Percentiles rank a stretch among this genome's conserved stretches.
phyloP scores from a whole-genome alignment of 2,888 invertebrate species.

The Apamea crenata region DNA sequence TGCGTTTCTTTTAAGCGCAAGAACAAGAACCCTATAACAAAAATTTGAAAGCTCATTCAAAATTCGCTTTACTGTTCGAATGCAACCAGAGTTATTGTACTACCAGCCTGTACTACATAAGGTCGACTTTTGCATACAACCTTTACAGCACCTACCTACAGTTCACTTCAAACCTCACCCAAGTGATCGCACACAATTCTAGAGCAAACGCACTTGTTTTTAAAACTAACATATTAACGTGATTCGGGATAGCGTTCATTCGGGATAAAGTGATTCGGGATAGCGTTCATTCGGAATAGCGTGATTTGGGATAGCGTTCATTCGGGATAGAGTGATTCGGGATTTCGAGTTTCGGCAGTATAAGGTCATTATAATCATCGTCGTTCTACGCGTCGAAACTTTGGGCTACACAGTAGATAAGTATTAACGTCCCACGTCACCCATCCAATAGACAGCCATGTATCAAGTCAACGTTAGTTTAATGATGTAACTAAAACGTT shows the following conservation, averaged over 20 bases:
- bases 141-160: background rate
- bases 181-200: background rate
- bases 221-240: background rate
- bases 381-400: background rate
- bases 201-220: background rate
- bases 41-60: background rate
- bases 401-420: background rate
- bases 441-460: background rate
- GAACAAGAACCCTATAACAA: background rate
- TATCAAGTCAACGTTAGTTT: background rate
- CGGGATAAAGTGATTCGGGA: too few relatives aligned
- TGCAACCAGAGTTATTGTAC: background rate
- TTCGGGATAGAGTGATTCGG: too few relatives aligned
- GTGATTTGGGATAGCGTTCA: too few relatives aligned
- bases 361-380: background rate
- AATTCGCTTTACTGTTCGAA: background rate
- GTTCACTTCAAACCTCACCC: background rate
- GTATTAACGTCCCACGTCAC: background rate
- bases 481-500: background rate
- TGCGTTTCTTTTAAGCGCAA: background rate
- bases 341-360: too few relatives aligned
- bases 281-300: too few relatives aligned
- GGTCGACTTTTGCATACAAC: too few relatives aligned
- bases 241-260: too few relatives aligned
- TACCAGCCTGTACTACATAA: too few relatives aligned